Percentiles rank a stretch among this genome's conserved stretches.
phyloP scores from a whole-genome alignment of 2,888 invertebrate genomes.

The Ornithoptera priamus region DNA sequence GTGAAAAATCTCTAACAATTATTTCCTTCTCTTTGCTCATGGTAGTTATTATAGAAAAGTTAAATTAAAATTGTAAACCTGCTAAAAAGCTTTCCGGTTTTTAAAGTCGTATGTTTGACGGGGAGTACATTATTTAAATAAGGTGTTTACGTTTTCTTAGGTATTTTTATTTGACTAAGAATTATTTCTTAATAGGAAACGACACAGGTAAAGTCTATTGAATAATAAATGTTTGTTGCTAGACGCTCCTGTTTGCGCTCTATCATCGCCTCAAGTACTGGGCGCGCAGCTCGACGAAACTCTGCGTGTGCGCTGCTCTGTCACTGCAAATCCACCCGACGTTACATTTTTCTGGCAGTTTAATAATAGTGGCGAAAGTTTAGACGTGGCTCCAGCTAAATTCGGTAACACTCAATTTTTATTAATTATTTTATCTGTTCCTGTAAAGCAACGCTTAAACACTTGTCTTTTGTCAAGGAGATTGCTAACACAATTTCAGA shows the following conservation, averaged over 20 bases:
- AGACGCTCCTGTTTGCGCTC: slow-evolving; percentile 26
- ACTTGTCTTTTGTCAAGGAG: too few species aligned
- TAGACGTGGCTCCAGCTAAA: slow-evolving; percentile 86
- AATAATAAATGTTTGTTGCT: not conserved
- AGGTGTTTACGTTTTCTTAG: too few species aligned
- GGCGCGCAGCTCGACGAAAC: slow-evolving; percentile 93
- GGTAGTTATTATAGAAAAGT: too few species aligned
- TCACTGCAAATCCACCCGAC: slow-evolving; percentile 92
- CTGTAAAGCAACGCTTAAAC: not conserved
- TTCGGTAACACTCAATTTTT: slow-evolving; percentile 51
- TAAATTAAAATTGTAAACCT: too few species aligned
- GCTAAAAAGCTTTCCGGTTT: too few species aligned
- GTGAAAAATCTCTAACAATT: too few species aligned
- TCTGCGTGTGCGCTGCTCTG: slow-evolving; percentile 89
- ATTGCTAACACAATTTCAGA: too few species aligned
- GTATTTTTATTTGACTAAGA: not conserved
- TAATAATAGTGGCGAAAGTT: slow-evolving; percentile 92
- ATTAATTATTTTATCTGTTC: not conserved
- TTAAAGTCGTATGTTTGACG: too few species aligned
- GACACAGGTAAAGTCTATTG: not conserved
- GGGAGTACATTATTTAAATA: too few species aligned
- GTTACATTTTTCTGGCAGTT: slow-evolving; percentile 94
- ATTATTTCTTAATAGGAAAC: not conserved
- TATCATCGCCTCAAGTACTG: slow-evolving; percentile 83
- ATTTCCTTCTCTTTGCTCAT: too few species aligned